Base-by-base conservation (phyloP, 37 sponge, comb jelly and placozoan genomes). In the Agelas oroides region DNA sequence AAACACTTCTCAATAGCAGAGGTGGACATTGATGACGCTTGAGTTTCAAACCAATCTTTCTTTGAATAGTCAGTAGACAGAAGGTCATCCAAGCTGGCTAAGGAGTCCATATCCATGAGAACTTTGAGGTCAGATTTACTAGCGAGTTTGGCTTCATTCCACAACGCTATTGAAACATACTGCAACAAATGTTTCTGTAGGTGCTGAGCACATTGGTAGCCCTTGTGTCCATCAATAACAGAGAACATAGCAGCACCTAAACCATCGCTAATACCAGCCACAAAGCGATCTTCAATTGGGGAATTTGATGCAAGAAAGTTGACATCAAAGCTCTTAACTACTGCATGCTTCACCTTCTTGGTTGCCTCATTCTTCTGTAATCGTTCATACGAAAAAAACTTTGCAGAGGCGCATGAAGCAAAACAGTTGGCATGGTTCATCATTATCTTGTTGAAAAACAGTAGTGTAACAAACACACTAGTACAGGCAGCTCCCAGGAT, bases 201-300 rank as follows among this genome's bases (percentile, higher is more conserved):
- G 28, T 75, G 65, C 14, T 96, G 85, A 0, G 94, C 46, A 34
- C 94, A 92, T 0, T 81, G 85, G 57, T 32, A 62, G 13, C 94
- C 92, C 33, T 83, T 83, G 80, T 96, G 96, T 0, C 96, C 96
- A 65, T 96, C 96, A 65, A 93, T 85, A 17, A 93, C 83, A 11
- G 92, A 77, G 76, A 96, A 93, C 19, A 93, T 15, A 18, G 70
- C 79, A 5, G 82, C n/a, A 37, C 65, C 83, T 14, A 72, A 55
- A 13, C 62, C 52, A 23, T 5, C 3, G 23, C 75, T 64, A n/a
- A 31, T 59, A 15, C 87, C 92, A 33, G 82, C 38, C 16, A 82
- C 83, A 83, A 94, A 82, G 20, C 96, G 70, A 59, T 96, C 96
- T 59, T 96, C 96, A 60, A 78, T 90, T 27, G 96, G 96, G 16